Conservation (phyloP, 2,797 vertebrate genomes). For the Cyprinella venusta region DNA sequence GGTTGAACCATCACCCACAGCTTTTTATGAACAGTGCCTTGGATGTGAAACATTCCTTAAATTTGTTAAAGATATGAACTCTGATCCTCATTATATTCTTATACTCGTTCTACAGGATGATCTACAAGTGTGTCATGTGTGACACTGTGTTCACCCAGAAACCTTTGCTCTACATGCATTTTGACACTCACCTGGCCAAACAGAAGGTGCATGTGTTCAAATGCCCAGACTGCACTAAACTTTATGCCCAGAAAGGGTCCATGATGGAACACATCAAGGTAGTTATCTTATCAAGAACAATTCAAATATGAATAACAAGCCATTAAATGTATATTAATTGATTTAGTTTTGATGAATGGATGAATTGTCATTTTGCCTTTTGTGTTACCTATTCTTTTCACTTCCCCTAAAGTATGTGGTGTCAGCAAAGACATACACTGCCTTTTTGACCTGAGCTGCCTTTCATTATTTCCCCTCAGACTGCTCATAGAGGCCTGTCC, state of each 20-base stretch:
- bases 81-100: background rate
- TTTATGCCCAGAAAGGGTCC: slow-evolving; percentile 92
- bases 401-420: slow-evolving; percentile 65
- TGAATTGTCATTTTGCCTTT: slow-evolving; percentile 59
- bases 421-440: slow-evolving; percentile 75
- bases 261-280: slow-evolving; percentile 96
- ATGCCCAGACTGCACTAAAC: slow-evolving; percentile 92
- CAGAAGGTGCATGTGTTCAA: slow-evolving; percentile 96
- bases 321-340: background rate
- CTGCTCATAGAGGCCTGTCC: slow-evolving; percentile 76
- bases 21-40: background rate
- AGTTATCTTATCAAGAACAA: slow-evolving; percentile 8
- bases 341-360: background rate
- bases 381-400: slow-evolving; percentile 72
- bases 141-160: slow-evolving; percentile 97
- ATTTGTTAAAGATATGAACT: background rate
- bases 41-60: background rate
- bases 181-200: slow-evolving; percentile 91
- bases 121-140: slow-evolving; percentile 98
- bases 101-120: slow-evolving; percentile 77
- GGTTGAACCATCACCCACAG: slow-evolving; percentile 37
- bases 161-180: slow-evolving; percentile 89
- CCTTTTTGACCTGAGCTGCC: background rate
- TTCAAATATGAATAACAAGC: background rate
- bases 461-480: slow-evolving; percentile 64